Conservation (phyloP, 2,888 invertebrate species). For the Malthinus seriepunctatus region DNA sequence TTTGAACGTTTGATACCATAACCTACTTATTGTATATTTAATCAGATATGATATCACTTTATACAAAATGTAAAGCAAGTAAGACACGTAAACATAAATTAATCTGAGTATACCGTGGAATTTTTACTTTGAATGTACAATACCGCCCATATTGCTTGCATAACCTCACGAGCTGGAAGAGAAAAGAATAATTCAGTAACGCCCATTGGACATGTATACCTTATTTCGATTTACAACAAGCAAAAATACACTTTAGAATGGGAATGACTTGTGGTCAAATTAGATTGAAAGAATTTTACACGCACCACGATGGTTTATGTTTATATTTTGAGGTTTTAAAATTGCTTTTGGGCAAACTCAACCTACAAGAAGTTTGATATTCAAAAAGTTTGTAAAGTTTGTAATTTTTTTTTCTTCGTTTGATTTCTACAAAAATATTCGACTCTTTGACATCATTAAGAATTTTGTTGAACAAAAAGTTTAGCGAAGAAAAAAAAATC, state of each 20-base stretch:
- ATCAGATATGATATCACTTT: slow-evolving; percentile 29
- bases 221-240: slow-evolving; percentile 53
- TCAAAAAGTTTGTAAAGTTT: slow-evolving; percentile 14
- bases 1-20: slow-evolving; percentile 22
- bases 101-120: slow-evolving; percentile 31
- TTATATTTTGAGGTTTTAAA: slow-evolving; percentile 50
- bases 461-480: too few species aligned
- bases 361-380: slow-evolving; percentile 42
- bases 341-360: slow-evolving; percentile 52
- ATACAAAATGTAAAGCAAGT: slow-evolving; percentile 30
- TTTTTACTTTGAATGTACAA: slow-evolving; percentile 49
- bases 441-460: too few species aligned
- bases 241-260: slow-evolving; percentile 52
- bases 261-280: slow-evolving; percentile 39
- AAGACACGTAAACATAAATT: slow-evolving; percentile 33
- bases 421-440: too few species aligned
- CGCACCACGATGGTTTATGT: slow-evolving; percentile 38
- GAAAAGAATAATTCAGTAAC: slow-evolving; percentile 58
- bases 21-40: slow-evolving; percentile 29
- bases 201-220: slow-evolving; percentile 57
- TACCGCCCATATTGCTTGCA: slow-evolving; percentile 58
- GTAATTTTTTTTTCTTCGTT: too few species aligned
- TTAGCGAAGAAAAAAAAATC: too few species aligned
- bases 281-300: slow-evolving; percentile 34
- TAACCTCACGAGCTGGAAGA: slow-evolving; percentile 57